phyloP scores from a whole-genome alignment of 2,888 invertebrate genomes.

The Pachliopta kotzebuea region DNA sequence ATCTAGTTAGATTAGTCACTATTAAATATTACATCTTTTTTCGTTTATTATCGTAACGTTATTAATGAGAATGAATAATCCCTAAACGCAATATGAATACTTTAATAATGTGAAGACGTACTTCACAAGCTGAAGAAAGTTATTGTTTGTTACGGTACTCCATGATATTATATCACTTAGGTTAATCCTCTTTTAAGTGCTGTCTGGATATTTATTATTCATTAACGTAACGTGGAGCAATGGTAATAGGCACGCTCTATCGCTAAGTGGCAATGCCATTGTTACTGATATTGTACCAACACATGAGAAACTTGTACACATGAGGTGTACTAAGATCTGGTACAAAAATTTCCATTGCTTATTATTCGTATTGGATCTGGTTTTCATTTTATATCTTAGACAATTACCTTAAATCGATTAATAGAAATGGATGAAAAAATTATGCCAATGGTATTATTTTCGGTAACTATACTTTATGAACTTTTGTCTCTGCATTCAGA shows the following conservation, averaged over 20 bases:
- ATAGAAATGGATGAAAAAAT: background rate
- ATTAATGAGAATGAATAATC: too few species aligned
- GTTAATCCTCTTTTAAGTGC: slow-evolving; percentile 21
- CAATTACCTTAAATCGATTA: background rate
- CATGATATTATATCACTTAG: background rate
- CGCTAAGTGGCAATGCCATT: slow-evolving; percentile 1
- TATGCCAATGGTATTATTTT: background rate
- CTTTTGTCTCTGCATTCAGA: background rate
- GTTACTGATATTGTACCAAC: background rate
- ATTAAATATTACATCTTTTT: too few species aligned
- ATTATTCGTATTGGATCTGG: background rate
- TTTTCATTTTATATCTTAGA: background rate
- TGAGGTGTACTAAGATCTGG: background rate
- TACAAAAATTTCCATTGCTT: background rate
- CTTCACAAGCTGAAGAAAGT: background rate
- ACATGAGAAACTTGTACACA: background rate
- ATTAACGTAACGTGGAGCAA: background rate
- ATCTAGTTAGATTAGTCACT: too few species aligned
- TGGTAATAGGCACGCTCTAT: slow-evolving; percentile 6
- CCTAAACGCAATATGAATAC: too few species aligned
- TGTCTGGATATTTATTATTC: slow-evolving; percentile 11
- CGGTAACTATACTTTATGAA: background rate
- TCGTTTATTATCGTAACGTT: too few species aligned
- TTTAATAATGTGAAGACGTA: background rate
- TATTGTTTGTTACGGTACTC: background rate